Evolutionary conservation across 2,113 vertebrate species (phyloP).

Genomic region (Enhydra lutris): DNA sequence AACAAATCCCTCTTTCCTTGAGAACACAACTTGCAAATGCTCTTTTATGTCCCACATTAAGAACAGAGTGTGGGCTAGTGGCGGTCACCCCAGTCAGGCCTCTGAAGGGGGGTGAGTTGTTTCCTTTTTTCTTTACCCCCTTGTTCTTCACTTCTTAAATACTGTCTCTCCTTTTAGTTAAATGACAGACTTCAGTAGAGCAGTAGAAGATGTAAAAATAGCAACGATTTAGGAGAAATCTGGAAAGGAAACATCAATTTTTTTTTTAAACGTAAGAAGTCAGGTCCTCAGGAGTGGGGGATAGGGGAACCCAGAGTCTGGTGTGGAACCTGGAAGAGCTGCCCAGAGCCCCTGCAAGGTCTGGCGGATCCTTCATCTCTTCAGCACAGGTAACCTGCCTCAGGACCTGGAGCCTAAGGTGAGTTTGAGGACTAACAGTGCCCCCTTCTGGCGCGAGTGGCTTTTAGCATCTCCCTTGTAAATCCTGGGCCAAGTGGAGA

Average conservation of each 20-base stretch:
- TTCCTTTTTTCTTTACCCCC: not conserved
- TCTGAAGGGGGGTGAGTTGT: not conserved
- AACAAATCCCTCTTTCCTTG: not conserved
- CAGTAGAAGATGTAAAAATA: not conserved
- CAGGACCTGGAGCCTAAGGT: not conserved
- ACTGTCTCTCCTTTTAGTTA: not conserved
- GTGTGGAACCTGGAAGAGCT: not conserved
- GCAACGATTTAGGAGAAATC: not conserved
- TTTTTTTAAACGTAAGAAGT: not conserved
- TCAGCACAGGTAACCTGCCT: not conserved
- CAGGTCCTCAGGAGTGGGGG: not conserved
- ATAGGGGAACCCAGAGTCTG: not conserved
- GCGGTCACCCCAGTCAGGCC: not conserved
- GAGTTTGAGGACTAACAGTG: conserved; percentile 42
- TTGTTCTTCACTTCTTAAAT: not conserved
- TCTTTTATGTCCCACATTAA: not conserved
- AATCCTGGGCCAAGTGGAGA: not conserved
- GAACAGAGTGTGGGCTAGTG: not conserved
- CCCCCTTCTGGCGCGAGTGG: conserved; percentile 5
- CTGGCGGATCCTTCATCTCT: not conserved
- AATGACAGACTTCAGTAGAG: not conserved
- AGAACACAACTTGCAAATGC: not conserved
- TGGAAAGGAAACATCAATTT: not conserved
- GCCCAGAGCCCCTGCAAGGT: accelerated
- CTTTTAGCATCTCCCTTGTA: not conserved